These are phyloP conservation scores for Sycophila sp. DNA, from an alignment of 1,140 invertebrate genomes.

Conservation along the genomic window DNA sequence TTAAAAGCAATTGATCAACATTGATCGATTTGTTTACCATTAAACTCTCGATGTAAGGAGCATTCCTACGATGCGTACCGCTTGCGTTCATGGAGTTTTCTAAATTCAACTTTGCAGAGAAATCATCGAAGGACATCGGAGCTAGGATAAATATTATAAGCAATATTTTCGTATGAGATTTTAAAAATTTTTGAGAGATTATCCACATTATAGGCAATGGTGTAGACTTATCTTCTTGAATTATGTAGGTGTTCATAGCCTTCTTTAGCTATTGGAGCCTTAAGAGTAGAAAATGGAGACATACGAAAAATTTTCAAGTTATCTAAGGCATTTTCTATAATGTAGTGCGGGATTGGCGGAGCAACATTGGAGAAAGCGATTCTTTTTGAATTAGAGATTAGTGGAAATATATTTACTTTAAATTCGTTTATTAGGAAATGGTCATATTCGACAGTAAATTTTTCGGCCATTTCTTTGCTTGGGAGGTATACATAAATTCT, in stretches of 20 bases:
- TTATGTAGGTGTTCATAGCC: constrained; percentile 5
- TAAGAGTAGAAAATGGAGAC: neutral
- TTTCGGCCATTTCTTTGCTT: constrained; percentile 27
- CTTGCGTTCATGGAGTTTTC: too few species aligned
- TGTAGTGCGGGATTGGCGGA: constrained; percentile 5
- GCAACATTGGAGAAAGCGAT: constrained; percentile 6
- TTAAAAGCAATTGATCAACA: too few species aligned
- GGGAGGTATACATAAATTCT: constrained; percentile 36
- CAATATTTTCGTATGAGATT: neutral
- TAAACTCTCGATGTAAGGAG: too few species aligned
- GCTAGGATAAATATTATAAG: neutral
- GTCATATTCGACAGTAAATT: constrained; percentile 25
- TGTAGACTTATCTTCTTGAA: neutral
- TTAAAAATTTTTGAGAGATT: constrained; percentile 7
- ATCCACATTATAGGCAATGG: constrained; percentile 2
- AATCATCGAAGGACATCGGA: constrained; percentile 27
- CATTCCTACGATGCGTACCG: too few species aligned
- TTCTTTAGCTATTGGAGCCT: neutral
- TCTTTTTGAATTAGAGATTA: neutral
- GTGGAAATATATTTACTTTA: neutral
- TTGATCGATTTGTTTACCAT: too few species aligned
- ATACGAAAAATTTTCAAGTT: neutral
- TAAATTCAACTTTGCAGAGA: constrained; percentile 14
- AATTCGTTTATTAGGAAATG: neutral
- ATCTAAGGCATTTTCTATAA: constrained; percentile 9